Evolutionary conservation across 2,888 invertebrate species (phyloP).

Genomic region (Andrena minutula): DNA sequence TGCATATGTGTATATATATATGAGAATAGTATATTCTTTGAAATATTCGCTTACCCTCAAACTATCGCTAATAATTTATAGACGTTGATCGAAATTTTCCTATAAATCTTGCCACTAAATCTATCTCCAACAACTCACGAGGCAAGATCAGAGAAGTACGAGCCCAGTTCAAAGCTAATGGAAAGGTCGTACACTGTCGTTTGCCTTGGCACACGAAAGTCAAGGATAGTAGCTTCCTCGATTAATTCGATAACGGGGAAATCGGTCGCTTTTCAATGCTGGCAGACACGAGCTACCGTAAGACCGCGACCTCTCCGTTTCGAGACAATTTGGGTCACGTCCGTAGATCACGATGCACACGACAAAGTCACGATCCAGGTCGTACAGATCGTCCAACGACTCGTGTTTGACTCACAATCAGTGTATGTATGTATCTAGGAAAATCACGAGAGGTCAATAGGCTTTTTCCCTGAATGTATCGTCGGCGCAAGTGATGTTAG

Average conservation of each 20-base stretch:
- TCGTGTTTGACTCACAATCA: slow-evolving; percentile 55
- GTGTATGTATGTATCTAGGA: slow-evolving; percentile 49
- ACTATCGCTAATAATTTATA: background rate
- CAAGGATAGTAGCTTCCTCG: slow-evolving; percentile 29
- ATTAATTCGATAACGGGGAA: slow-evolving; percentile 53
- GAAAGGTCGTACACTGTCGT: background rate
- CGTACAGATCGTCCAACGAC: slow-evolving; percentile 59
- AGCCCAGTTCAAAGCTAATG: background rate
- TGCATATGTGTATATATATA: too few species aligned
- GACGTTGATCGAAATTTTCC: slow-evolving; percentile 5
- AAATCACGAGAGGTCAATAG: slow-evolving; percentile 32
- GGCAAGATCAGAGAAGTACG: background rate
- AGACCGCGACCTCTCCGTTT: slow-evolving; percentile 49
- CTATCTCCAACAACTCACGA: background rate
- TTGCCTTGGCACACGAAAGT: slow-evolving; percentile 17
- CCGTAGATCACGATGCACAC: slow-evolving; percentile 61
- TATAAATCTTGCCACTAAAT: slow-evolving; percentile 13
- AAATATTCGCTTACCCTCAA: background rate
- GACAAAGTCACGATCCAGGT: slow-evolving; percentile 76
- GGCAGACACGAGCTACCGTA: slow-evolving; percentile 34
- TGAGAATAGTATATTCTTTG: background rate
- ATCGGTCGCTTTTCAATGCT: slow-evolving; percentile 31
- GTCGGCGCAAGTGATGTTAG: background rate
- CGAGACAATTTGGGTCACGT: slow-evolving; percentile 69
- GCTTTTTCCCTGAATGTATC: slow-evolving; percentile 12